Conservation (phyloP, 2,888 invertebrate genomes). For the Drosophila mulleri region DNA sequence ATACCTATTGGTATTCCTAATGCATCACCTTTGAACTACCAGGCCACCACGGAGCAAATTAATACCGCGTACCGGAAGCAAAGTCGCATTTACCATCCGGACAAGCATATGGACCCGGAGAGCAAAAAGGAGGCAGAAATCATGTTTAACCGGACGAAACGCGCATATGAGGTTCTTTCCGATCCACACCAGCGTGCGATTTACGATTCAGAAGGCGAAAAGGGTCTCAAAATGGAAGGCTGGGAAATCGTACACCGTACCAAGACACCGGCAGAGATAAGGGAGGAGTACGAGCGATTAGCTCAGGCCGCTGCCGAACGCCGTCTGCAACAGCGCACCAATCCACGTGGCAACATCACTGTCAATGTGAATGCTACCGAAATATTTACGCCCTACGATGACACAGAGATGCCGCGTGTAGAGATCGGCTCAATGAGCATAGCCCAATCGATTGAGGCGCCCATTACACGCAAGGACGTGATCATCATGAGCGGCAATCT, state of each 20-base stretch:
- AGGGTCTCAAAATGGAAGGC: constrained; percentile 96
- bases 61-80: constrained; percentile 96
- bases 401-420: constrained; percentile 89
- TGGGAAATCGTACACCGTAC: constrained; percentile 97
- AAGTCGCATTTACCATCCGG: constrained; percentile 97
- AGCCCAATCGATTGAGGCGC: constrained; percentile 96
- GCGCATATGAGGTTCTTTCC: constrained; percentile 97
- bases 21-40: constrained; percentile 23
- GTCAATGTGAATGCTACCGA: constrained; percentile 97
- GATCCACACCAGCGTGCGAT: constrained; percentile 98
- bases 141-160: constrained; percentile 96
- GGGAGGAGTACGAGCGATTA: constrained; percentile 97
- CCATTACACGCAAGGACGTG: constrained; percentile 94
- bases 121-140: constrained; percentile 95
- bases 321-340: constrained; percentile 94
- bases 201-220: constrained; percentile 94
- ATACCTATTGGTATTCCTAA: neutral
- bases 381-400: constrained; percentile 93
- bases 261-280: constrained; percentile 97
- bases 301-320: constrained; percentile 94
- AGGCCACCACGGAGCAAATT: constrained; percentile 97
- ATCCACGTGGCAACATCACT: constrained; percentile 95
- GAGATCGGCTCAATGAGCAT: constrained; percentile 98
- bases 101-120: constrained; percentile 94
- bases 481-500: constrained; percentile 93